These are phyloP conservation scores for Bothrops jararaca DNA, from an alignment of 2,113 vertebrate species.

Conservation along the genomic window DNA sequence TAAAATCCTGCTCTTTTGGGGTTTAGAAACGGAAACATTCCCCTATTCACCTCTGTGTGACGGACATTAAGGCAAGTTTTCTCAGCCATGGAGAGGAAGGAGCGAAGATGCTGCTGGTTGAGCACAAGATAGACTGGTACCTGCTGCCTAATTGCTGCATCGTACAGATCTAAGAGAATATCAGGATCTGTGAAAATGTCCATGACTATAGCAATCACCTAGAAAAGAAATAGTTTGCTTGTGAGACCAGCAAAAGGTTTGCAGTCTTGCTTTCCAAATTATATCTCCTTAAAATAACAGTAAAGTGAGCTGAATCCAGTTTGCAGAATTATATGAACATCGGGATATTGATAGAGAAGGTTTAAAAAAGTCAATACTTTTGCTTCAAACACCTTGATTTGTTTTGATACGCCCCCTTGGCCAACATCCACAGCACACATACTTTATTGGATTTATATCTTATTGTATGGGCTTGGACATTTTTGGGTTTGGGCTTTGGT, in stretches of 20 bases:
- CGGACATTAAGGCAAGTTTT: conserved; percentile 58
- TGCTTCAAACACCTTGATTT: neutral
- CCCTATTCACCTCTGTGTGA: conserved; percentile 52
- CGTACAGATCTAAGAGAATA: conserved; percentile 76
- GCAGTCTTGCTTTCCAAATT: neutral
- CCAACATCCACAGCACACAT: neutral
- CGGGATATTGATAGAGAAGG: neutral
- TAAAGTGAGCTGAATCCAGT: neutral
- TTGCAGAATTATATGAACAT: neutral
- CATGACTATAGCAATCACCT: conserved; percentile 85
- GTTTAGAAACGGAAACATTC: neutral
- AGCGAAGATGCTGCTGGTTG: conserved; percentile 58
- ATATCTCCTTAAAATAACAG: neutral
- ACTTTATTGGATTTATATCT: neutral
- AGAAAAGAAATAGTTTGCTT: conserved; percentile 14
- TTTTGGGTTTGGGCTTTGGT: neutral
- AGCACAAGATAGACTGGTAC: conserved; percentile 84
- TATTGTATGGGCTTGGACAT: neutral
- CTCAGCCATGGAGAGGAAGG: conserved; percentile 62
- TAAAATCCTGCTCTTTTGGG: neutral
- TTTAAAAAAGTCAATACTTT: neutral
- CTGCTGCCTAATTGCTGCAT: conserved; percentile 65
- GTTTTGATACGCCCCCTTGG: neutral
- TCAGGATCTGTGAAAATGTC: conserved; percentile 80
- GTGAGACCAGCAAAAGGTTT: neutral